Conservation (phyloP, 2,888 invertebrate genomes). For the Ectropis crepuscularia region DNA sequence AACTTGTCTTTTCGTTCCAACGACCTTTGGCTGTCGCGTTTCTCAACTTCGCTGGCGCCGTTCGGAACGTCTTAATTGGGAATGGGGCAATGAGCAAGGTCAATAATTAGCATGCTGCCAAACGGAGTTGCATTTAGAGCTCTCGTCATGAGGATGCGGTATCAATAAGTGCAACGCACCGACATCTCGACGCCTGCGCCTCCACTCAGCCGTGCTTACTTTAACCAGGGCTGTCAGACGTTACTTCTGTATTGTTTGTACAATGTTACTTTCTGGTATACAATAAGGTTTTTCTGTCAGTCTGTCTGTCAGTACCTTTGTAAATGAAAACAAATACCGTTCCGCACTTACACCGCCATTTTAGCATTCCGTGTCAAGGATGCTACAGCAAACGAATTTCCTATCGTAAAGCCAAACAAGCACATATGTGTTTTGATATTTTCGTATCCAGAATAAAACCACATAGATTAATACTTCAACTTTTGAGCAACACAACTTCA, state of each 20-base stretch:
- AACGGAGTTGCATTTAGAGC: slow-evolving; percentile 21
- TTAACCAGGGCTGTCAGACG: slow-evolving; percentile 31
- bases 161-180: slow-evolving; percentile 39
- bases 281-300: no score
- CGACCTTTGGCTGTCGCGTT: slow-evolving; percentile 20
- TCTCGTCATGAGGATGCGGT: slow-evolving; percentile 32
- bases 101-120: slow-evolving; percentile 13
- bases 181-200: slow-evolving; percentile 44
- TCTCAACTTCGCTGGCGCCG: slow-evolving; percentile 14
- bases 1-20: slow-evolving; percentile 8
- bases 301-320: no score
- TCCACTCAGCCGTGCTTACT: slow-evolving; percentile 35
- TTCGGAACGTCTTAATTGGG: slow-evolving; percentile 17
- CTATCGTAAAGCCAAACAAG: no score
- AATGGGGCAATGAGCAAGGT: slow-evolving; percentile 21
- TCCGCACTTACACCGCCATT: no score
- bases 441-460: no score
- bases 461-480: no score
- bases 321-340: no score
- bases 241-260: background rate
- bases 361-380: no score
- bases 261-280: background rate
- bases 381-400: no score
- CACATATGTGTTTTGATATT: no score
- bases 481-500: no score